Evolutionary conservation across 2,888 invertebrate species (phyloP).

Genomic region (Synanthedon tipuliformis): DNA sequence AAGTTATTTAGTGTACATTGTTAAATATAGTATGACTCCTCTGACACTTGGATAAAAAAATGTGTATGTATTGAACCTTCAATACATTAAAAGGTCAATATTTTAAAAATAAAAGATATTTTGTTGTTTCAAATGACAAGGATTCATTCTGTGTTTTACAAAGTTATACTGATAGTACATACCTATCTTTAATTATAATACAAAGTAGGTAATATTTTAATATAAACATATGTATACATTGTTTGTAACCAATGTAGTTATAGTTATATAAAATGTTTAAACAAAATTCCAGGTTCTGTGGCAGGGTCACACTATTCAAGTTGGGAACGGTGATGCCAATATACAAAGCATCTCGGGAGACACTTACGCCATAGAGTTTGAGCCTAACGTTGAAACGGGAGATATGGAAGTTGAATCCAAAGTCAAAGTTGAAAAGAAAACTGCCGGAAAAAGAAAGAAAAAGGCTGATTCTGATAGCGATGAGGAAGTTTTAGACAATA

Average conservation of each 20-base stretch:
- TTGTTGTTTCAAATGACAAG: no score
- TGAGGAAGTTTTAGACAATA: conserved; percentile 72
- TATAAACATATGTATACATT: no score
- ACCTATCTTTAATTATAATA: no score
- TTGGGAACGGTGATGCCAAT: conserved; percentile 62
- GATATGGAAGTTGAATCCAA: conserved; percentile 59
- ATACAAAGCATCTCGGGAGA: conserved; percentile 38
- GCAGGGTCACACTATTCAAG: conserved; percentile 76
- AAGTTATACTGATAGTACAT: no score
- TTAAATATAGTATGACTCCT: not conserved
- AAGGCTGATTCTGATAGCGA: conserved; percentile 59
- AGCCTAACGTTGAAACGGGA: conserved; percentile 35
- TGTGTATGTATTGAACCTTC: no score
- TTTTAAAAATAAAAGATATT: no score
- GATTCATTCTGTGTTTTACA: no score
- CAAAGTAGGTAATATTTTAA: no score
- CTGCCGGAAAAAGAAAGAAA: conserved; percentile 58
- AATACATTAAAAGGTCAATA: no score
- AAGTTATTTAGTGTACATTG: not conserved
- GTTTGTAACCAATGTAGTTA: no score
- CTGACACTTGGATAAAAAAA: no score
- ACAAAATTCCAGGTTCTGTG: conserved; percentile 68
- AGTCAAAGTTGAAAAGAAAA: conserved; percentile 59
- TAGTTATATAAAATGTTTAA: no score
- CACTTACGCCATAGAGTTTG: conserved; percentile 53